Evolutionary conservation across 2,888 invertebrate genomes (phyloP).

Genomic region (Trichopria drosophilae): DNA sequence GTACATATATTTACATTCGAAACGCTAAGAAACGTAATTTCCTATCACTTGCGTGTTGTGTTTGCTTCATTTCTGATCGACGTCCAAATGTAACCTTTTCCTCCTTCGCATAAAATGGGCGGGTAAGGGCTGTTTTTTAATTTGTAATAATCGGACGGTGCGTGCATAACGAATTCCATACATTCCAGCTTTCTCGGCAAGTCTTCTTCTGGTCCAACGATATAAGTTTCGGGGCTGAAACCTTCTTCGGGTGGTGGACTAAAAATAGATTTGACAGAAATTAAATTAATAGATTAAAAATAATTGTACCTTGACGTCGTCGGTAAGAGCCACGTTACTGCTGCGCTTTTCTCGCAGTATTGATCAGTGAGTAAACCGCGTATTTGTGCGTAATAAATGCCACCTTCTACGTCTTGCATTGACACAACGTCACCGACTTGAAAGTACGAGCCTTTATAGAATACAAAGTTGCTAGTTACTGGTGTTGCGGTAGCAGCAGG

Average conservation of each 20-base stretch:
- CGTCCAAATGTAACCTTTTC: constrained; percentile 54
- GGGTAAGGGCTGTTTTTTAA: constrained; percentile 78
- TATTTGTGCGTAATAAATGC: constrained; percentile 86
- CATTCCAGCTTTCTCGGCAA: constrained; percentile 81
- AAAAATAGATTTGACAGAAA: neutral
- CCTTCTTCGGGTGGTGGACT: constrained; percentile 75
- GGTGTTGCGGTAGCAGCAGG: constrained; percentile 80
- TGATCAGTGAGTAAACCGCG: constrained; percentile 87
- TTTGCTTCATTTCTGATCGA: constrained; percentile 49
- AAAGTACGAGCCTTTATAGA: constrained; percentile 78
- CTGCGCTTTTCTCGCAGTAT: constrained; percentile 91
- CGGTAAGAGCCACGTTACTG: constrained; percentile 88
- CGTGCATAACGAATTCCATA: constrained; percentile 92
- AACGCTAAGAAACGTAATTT: neutral
- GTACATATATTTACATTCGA: constrained; percentile 9
- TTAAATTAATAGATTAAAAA: constrained; percentile 5
- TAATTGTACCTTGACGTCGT: constrained; percentile 68
- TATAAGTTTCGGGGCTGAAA: constrained; percentile 87
- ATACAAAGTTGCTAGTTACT: constrained; percentile 78
- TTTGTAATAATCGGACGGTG: constrained; percentile 88
- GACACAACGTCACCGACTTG: constrained; percentile 92
- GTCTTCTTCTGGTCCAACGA: constrained; percentile 91
- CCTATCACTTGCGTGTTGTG: constrained; percentile 31
- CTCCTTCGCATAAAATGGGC: constrained; percentile 55
- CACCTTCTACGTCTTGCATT: constrained; percentile 74